Conservation (phyloP, 2,888 invertebrate genomes). For the Ferdinandea cuprea region DNA sequence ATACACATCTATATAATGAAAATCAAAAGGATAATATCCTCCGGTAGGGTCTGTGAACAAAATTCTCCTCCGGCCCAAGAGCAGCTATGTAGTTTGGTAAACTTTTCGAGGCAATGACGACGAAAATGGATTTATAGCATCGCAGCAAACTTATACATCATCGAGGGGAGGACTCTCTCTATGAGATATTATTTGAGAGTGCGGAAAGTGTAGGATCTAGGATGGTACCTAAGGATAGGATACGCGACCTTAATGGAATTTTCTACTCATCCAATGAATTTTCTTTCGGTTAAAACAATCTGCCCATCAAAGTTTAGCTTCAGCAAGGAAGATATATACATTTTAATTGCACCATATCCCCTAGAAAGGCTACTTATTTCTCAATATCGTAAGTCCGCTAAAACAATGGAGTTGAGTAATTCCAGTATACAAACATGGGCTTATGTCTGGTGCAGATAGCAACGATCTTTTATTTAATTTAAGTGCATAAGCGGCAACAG, state of each 20-base stretch:
- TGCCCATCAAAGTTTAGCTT: constrained; percentile 26
- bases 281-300: constrained; percentile 35
- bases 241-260: constrained; percentile 65
- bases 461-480: too few species aligned
- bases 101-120: constrained; percentile 20
- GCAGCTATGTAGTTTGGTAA: constrained; percentile 10
- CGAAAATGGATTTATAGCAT: constrained; percentile 62
- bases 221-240: constrained; percentile 27
- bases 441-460: constrained; percentile 1
- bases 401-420: background rate
- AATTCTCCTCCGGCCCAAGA: constrained; percentile 17
- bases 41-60: background rate
- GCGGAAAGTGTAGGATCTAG: constrained; percentile 26
- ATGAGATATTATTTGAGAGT: constrained; percentile 55
- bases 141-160: constrained; percentile 46
- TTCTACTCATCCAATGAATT: constrained; percentile 59
- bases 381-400: constrained; percentile 2
- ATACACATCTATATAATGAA: too few species aligned
- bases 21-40: too few species aligned
- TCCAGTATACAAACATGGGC: constrained; percentile 3
- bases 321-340: background rate
- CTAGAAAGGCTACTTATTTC: constrained; percentile 1
- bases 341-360: constrained; percentile 24
- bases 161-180: too few species aligned
- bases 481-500: too few species aligned